Conservation (phyloP, 2,113 vertebrate genomes). For the Lates calcarifer region DNA sequence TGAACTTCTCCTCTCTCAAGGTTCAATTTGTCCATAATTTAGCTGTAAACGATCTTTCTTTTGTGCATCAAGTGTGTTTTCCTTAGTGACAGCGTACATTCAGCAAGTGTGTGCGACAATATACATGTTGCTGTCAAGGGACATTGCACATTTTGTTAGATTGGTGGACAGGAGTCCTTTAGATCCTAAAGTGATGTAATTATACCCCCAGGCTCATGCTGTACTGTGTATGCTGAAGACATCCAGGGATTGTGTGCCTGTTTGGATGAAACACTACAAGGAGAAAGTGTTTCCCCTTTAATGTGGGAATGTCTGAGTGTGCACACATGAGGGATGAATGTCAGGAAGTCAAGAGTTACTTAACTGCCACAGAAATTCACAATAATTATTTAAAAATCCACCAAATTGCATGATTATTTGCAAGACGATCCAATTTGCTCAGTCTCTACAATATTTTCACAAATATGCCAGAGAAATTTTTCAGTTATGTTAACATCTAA, state of each 20-base stretch:
- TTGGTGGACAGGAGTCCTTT: constrained; percentile 66
- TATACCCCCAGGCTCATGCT: constrained; percentile 47
- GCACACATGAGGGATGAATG: constrained; percentile 3
- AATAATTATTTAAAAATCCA: background rate
- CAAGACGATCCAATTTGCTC: background rate
- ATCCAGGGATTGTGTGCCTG: background rate
- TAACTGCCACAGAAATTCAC: background rate
- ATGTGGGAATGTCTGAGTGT: background rate
- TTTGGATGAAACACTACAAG: background rate
- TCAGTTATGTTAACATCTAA: background rate
- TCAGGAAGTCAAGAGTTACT: background rate
- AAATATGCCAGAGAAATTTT: background rate
- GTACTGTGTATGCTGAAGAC: background rate
- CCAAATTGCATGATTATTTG: background rate
- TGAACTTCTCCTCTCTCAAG: constrained; percentile 67
- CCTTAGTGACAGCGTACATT: constrained; percentile 8
- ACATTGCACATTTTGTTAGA: constrained; percentile 45
- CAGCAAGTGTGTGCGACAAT: background rate
- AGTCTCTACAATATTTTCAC: background rate
- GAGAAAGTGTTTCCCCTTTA: constrained; percentile 5
- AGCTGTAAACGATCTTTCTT: constrained; percentile 69
- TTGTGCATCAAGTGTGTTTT: constrained; percentile 13
- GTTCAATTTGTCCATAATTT: constrained; percentile 75
- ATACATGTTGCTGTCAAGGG: constrained; percentile 26
- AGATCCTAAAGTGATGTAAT: constrained; percentile 62